Base-by-base conservation (phyloP, 1,140 invertebrate genomes). In the Andricus grossulariae region DNA sequence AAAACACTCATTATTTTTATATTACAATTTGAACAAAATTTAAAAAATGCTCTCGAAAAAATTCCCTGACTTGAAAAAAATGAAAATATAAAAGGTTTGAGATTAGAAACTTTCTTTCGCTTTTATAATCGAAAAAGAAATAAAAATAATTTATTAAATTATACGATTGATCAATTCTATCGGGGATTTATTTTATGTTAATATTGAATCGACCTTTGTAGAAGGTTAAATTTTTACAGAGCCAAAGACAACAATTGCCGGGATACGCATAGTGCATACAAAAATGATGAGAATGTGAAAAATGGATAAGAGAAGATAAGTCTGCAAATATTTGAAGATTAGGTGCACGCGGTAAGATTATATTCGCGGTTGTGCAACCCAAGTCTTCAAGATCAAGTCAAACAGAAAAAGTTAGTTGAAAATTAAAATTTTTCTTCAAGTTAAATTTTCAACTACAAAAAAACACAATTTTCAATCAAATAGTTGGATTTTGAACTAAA, bases 261-360 rank as follows among this genome's bases (percentile, higher is more conserved):
- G 18, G n/a, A n/a, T 19, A 54, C 52, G 52, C 52, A 54, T n/a
- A 19, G n/a, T 54, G 52, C 52, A 54, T n/a, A 54, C 52, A 54
- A 54, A 54, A 52, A 54, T 18, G 8, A 2, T 11, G 52, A 18
- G 18, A 18, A 54, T n/a, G n/a, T 54, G 18, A 54, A 54, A 54
- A 54, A 32, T 32, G 25, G 25, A 32, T 32, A 32, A 5, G 25
- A 32, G 25, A 32, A 2, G 25, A 32, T 32, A 32, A 32, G 25
- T 54, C 52, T 54, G 52, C 52, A 54, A 54, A 54, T 54, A 54
- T 54, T 54, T 54, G 52, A 54, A 16, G 52, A 54, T 19, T 19
- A 16, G 52, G 4, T 54, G 52, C n/a, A 54, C 18, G 7, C 25
- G 4, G 25, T 5, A 32, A 32, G 25, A 32, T 32, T 12, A 54